phyloP scores from a whole-genome alignment of 2,797 vertebrate genomes.

The Protosalanx chinensis region DNA sequence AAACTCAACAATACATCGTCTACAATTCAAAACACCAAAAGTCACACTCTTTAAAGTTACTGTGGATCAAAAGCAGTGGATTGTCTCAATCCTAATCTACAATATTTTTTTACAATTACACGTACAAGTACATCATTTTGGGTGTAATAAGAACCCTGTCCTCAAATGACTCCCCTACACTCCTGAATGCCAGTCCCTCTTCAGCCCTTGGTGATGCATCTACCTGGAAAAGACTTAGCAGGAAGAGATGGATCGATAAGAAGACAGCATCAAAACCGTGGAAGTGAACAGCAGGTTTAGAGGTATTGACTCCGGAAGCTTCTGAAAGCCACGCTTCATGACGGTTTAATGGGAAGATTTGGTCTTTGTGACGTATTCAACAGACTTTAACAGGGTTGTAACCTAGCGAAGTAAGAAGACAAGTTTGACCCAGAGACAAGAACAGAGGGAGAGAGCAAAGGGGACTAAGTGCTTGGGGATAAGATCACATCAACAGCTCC shows the following conservation, averaged over 20 bases:
- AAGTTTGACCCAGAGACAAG: background rate
- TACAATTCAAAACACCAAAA: no score
- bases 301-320: slow-evolving; percentile 21
- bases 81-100: no score
- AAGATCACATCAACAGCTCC: no score
- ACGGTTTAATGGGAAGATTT: background rate
- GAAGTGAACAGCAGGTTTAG: slow-evolving; percentile 1
- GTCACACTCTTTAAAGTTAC: no score
- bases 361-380: background rate
- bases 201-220: background rate
- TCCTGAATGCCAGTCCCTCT: background rate
- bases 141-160: background rate
- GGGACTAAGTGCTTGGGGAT: no score
- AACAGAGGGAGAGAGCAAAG: no score
- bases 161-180: background rate
- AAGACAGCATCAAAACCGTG: background rate
- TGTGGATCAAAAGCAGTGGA: no score
- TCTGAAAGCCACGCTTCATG: slow-evolving; percentile 20
- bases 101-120: no score
- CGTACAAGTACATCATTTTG: no score
- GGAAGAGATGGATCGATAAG: slow-evolving; percentile 11
- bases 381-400: background rate
- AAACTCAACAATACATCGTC: no score
- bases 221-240: slow-evolving; percentile 5
- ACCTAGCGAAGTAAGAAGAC: slow-evolving; percentile 36